Evolutionary conservation across 2,888 invertebrate species (phyloP), one percentile per base, ranked within the genome.

Genomic region (Metacarcinus magister): DNA sequence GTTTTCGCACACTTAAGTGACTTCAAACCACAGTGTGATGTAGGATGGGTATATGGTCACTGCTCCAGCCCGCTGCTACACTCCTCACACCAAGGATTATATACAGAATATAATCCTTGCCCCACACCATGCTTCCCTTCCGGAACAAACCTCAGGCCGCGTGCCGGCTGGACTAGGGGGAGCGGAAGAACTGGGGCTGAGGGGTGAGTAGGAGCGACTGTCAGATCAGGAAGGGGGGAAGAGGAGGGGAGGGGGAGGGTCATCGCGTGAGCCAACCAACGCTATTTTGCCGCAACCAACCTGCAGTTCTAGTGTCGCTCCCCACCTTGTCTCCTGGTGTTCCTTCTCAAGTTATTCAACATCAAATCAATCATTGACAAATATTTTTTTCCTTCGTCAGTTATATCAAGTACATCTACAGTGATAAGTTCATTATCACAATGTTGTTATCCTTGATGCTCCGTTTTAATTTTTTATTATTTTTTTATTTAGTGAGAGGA

Each of bases 241-340:
- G 28, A 0, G 32, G 82, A 10, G 10, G 82, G 67, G 82, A 10
- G 32, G 32, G 28, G 32, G 82, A 32, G 32, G 82, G 82, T 82
- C 4, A 82, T 82, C 82, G 82, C 82, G 82, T 82, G 82, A 82
- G 82, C 82, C 82, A 23, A 82, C 32, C 10, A 32, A 82, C 82
- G 82, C 82, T 82, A 28, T 82, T 82, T 82, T 82, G 82, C 82
- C 82, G 82, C 82, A 82, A 82, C 82, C 82, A 82, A 28, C 82
- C 32, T 32, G 82, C 28, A 28, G 82, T 82, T 67, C 82, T 82
- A 82, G 82, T 82, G 82, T 82, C 82, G 32, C 28, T 2, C 82
- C 60, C 75, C 75, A 32, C 32, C 82, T 82, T 19, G 82, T 82
- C 32, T 23, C 82, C 82, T n/a, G n/a, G n/a, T n/a, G n/a, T n/a